These are phyloP conservation scores for Aegithalos caudatus DNA, from an alignment of 2,113 vertebrate species.

Conservation along the genomic window DNA sequence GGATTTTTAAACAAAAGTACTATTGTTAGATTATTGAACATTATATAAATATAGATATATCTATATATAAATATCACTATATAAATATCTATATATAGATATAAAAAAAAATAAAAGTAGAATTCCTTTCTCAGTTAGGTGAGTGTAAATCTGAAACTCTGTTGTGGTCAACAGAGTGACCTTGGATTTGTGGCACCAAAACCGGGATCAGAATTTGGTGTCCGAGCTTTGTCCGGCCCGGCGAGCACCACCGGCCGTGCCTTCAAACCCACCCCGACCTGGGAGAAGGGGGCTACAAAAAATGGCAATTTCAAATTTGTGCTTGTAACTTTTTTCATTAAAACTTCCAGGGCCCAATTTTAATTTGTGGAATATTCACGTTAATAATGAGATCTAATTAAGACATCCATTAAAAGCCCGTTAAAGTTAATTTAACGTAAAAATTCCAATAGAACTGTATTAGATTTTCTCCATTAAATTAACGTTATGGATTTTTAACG, in stretches of 20 bases:
- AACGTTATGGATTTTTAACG: constrained; percentile 88
- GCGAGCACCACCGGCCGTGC: neutral
- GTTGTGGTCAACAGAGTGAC: neutral
- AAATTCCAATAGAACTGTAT: constrained; percentile 87
- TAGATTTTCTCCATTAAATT: constrained; percentile 89
- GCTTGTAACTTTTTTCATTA: constrained; percentile 79
- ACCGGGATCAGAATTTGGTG: neutral
- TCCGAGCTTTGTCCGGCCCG: neutral
- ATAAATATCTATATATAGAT: constrained; percentile 66
- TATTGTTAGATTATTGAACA: constrained; percentile 55
- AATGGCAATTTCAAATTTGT: constrained; percentile 62
- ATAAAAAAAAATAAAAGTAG: constrained; percentile 27
- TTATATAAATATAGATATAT: constrained; percentile 60
- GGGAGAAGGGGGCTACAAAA: constrained; percentile 10
- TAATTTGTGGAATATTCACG: constrained; percentile 85
- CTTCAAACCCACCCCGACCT: neutral
- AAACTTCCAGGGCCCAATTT: constrained; percentile 77
- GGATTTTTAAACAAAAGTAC: constrained; percentile 43
- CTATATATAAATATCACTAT: constrained; percentile 66
- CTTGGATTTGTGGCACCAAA: neutral
- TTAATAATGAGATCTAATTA: constrained; percentile 89
- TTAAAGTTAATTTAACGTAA: constrained; percentile 90
- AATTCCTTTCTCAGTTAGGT: neutral
- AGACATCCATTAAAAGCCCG: constrained; percentile 87
- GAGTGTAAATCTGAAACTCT: neutral